Evolutionary conservation across 1,140 invertebrate species (phyloP).

Genomic region (Sarcophaga peregrina): DNA sequence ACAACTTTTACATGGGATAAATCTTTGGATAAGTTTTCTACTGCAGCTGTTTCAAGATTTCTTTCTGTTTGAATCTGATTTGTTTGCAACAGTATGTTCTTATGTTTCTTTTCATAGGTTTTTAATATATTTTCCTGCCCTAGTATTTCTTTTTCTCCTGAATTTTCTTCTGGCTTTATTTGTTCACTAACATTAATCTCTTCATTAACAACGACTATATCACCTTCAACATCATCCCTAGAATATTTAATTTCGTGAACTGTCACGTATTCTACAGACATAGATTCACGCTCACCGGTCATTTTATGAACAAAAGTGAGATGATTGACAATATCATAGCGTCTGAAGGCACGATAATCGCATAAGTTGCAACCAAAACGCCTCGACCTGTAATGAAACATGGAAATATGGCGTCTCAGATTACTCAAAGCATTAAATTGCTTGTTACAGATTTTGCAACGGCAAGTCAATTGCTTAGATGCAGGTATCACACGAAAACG

Average conservation of each 20-base stretch:
- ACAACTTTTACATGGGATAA: not conserved
- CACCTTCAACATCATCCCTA: constrained; percentile 60
- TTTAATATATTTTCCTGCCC: not conserved
- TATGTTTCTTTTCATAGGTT: constrained; percentile 37
- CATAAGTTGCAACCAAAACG: constrained; percentile 72
- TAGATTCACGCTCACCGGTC: constrained; percentile 56
- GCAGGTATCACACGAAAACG: constrained; percentile 51
- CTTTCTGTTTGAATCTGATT: not conserved
- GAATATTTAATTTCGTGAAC: constrained; percentile 61
- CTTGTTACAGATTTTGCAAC: constrained; percentile 63
- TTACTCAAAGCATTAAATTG: constrained; percentile 66
- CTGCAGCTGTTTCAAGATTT: not conserved
- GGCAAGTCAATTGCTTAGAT: constrained; percentile 58
- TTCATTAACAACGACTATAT: constrained; percentile 58
- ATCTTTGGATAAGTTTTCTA: not conserved
- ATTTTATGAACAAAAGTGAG: constrained; percentile 68
- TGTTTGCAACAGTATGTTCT: constrained; percentile 10
- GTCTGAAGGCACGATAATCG: constrained; percentile 70
- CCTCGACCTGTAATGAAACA: constrained; percentile 69
- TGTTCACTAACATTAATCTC: not conserved
- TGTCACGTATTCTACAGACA: constrained; percentile 58
- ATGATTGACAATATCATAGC: constrained; percentile 70
- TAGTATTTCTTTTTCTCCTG: not conserved
- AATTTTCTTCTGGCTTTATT: not conserved
- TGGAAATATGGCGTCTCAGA: constrained; percentile 69